Evolutionary conservation across 2,888 invertebrate species (phyloP), one percentile per base, ranked within the genome.

Genomic region (Didymodactylos carnosus): DNA sequence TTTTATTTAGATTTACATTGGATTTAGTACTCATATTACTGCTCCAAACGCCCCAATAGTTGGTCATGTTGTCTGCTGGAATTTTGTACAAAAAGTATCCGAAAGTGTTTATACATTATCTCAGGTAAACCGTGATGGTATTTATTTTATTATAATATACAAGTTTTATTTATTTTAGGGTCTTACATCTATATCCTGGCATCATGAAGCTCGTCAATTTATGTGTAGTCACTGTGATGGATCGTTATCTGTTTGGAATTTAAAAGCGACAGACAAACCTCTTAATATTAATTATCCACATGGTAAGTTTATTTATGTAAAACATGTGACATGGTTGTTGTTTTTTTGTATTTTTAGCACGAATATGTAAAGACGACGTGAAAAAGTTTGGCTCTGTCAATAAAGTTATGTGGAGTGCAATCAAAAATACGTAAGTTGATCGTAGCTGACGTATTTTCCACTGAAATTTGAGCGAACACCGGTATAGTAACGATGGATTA

Each of bases 141-240:
- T 71, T 39, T 16, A 16, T 51, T 39, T 8, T 72, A 25, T 39
- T 4, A 51, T 11, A 25, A 39, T 69, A 13, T 7, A 19, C 39
- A 69, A 19, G 91, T 89, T 76, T 70, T 76, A 72, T 74, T 75
- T 75, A 71, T 76, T 77, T 27, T 74, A 84, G 84, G 79, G 80
- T 43, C 86, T 94, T 78, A 88, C 90, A 80, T 92, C 93, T 73
- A 88, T 93, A 80, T 88, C 91, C 77, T 98, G 98, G 98, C 94
- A 95, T 84, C 89, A 91, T 85, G 97, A 98, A 85, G 98, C 95
- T 78, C 94, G 93, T 85, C 91, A 92, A 85, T 91, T 99, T 83
- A 91, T 98, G 89, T 91, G 92, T 76, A 85, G 85, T 80, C 97
- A 98, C 85, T 88, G 88, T 53, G 95, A 98, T 85, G 98, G 98